Conservation (phyloP, 2,888 invertebrate species). For the Brachypalpus laphriformis region DNA sequence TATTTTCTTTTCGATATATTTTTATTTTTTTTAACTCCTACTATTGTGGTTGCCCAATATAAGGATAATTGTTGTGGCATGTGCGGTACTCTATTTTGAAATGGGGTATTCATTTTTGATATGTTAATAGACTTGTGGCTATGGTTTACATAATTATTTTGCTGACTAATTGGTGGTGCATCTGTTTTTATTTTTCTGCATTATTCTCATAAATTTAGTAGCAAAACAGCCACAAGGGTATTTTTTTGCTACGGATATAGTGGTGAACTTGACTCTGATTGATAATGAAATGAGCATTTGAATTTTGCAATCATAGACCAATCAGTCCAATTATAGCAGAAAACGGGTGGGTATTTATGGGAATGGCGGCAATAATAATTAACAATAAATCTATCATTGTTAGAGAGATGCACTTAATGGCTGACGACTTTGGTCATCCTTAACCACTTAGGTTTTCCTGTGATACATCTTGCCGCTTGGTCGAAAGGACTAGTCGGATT, state of each 20-base stretch:
- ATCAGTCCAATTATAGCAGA: background rate
- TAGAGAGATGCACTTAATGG: background rate
- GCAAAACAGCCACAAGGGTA: background rate
- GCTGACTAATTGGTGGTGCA: constrained; percentile 30
- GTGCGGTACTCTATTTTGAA: background rate
- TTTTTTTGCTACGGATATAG: background rate
- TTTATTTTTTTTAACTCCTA: constrained; percentile 30
- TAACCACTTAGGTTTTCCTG: no score
- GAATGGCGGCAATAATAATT: no score
- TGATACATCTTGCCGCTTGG: no score
- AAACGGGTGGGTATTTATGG: background rate
- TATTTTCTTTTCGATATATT: constrained; percentile 22
- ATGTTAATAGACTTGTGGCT: constrained; percentile 17
- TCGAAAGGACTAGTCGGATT: no score
- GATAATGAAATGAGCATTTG: no score
- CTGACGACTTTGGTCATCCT: no score
- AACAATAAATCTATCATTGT: no score
- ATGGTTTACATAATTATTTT: background rate
- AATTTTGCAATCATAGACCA: background rate
- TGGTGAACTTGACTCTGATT: background rate
- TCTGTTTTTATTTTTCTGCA: background rate
- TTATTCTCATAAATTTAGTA: background rate
- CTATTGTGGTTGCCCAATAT: constrained; percentile 17
- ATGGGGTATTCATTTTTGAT: constrained; percentile 9
- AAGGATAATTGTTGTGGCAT: constrained; percentile 32